Conservation (phyloP, 2,888 invertebrate genomes). For the Chrysolina americana region DNA sequence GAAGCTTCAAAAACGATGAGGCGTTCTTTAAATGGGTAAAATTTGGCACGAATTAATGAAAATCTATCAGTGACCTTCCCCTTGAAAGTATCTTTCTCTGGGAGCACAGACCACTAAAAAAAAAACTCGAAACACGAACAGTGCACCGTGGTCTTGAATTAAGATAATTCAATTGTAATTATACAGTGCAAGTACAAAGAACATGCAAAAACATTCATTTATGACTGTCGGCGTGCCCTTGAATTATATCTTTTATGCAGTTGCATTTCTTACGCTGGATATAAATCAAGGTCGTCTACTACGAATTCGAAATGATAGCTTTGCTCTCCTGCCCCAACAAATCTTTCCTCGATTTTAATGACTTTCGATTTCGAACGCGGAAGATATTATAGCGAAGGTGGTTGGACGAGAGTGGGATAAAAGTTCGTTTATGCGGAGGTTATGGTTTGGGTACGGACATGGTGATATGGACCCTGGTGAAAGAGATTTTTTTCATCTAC, state of each 20-base stretch:
- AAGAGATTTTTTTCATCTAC: too few relatives aligned
- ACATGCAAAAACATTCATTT: constrained; percentile 6
- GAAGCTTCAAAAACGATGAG: too few relatives aligned
- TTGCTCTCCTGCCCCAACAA: neutral
- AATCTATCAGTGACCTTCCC: too few relatives aligned
- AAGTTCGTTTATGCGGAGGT: too few relatives aligned
- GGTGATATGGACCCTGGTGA: too few relatives aligned
- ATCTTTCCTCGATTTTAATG: neutral
- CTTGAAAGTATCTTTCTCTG: too few relatives aligned
- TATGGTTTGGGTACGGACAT: too few relatives aligned
- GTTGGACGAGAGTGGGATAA: too few relatives aligned
- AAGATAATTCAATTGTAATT: neutral
- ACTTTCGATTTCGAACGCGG: neutral
- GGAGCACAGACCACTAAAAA: too few relatives aligned
- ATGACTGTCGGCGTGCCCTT: constrained; percentile 2
- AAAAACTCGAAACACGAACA: too few relatives aligned
- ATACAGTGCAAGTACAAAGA: neutral
- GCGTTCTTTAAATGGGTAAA: too few relatives aligned
- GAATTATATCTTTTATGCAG: constrained; percentile 20
- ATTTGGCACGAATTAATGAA: too few relatives aligned
- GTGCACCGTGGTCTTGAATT: neutral
- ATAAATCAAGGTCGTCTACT: neutral
- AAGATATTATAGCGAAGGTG: neutral
- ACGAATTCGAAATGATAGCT: neutral
- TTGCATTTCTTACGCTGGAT: constrained; percentile 1